Evolutionary conservation across 2,113 vertebrate species (phyloP), one percentile per base, ranked within the genome.

Genomic region (Bambusicola thoracicus): DNA sequence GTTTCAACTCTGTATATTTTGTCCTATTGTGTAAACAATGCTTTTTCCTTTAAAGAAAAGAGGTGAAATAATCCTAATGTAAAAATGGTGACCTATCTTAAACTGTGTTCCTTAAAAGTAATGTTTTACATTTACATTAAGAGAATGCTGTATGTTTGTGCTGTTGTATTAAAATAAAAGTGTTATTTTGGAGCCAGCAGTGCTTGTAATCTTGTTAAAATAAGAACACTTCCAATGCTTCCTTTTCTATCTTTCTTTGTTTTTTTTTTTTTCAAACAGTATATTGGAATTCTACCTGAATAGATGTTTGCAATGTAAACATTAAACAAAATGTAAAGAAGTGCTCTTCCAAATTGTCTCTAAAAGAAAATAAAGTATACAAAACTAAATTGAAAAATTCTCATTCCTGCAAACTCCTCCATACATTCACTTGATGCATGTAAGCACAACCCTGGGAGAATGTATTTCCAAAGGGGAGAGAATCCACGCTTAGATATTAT

Each of bases 401-500:
- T 82, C 20, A 36, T 77, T 90, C 69, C 67, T 63, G 11, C 62
- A 86, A 10, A 19, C 56, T 66, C 16, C 70, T 61, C 82, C 92
- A 76, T 84, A 85, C 36, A n/a, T n/a, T n/a, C n/a, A 88, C 75
- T 53, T 90, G 70, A 85, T 85, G 76, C 76, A 77, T 22, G 58
- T 65, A 85, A 89, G 88, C 58, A 95, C 51, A 91, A 72, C 78
- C 82, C 76, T 10, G 67, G 90, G 92, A 51, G n/a, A 46, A 76
- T 34, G 62, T 41, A 87, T 66, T 96, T 92, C 90, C 68, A 86
- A 84, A 91, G 61, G 48, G 66, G 49, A 96, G 63, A 90, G 62
- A 92, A 95, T 73, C 88, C 68, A 81, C 32, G 38, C 80, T 80
- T 49, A 66, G 75, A 70, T 92, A 89, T 90, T 92, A 92, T 89